Base-by-base conservation (phyloP, 2,797 vertebrate genomes). In the Leucoraja ocellata region DNA sequence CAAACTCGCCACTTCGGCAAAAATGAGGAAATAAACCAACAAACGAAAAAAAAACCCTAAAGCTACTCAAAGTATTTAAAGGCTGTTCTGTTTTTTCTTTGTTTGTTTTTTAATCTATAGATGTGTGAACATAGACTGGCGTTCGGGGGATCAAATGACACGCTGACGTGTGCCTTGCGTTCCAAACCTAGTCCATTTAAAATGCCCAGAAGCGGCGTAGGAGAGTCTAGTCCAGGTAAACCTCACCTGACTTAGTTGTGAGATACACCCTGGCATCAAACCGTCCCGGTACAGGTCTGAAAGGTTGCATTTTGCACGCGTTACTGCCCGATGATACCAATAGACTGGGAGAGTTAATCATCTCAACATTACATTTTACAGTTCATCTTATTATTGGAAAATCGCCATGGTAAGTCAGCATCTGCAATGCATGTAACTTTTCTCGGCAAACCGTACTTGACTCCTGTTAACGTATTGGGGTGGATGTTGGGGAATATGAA, bases 41-140 rank as follows among this genome's bases (percentile, higher is more conserved):
- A 91, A 5, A 54, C 46, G 46, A 88, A 88, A 28, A 71, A 73
- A 74, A 92, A 28, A 74, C 90, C 71, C 90, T 76, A 92, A n/a
- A 23, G 6, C 36, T 46, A 54, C 36, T 74, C 36, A 16, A 74
- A 39, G 90, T 92, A 73, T 73, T 92, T 92, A 92, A 92, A 25
- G 71, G 39, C 68, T 13, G 71, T 46, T 32, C 61, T 54, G 71
- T 13, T 39, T 74, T 11, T 63, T 83, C 14, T 83, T 16, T n/a
- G 46, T 28, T 25, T 74, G 21, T 54, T 0, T n/a, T 58, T 2
- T 8, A 6, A 74, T 39, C 39, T 28, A 14, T 4, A 54, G 90
- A n/a, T 13, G 21, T 74, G 16, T 74, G 21, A 14, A 54, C 16
- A 25, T 92, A 1, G 39, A 74, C 25, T 28, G 0, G 4, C 46